Evolutionary conservation across 2,113 vertebrate species (phyloP).

Genomic region (Mobula birostris): DNA sequence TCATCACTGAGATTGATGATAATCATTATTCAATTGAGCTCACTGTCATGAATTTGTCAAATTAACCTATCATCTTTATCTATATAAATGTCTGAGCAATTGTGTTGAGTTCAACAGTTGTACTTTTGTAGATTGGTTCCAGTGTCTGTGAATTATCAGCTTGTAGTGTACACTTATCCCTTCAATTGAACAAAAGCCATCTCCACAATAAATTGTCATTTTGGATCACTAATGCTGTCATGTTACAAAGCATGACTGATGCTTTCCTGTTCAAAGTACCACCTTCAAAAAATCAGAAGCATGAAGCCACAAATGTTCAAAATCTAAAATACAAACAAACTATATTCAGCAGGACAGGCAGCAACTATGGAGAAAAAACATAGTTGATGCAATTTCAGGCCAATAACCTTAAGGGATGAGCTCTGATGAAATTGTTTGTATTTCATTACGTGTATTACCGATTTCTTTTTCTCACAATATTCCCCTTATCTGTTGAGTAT

Average conservation of each 20-base stretch:
- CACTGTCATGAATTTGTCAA: slow-evolving; percentile 11
- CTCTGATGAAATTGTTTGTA: too few relatives aligned
- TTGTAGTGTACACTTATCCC: neutral
- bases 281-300: neutral
- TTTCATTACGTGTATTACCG: too few relatives aligned
- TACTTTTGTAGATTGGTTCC: neutral
- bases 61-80: neutral
- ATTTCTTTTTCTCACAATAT: too few relatives aligned
- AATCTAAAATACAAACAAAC: too few relatives aligned
- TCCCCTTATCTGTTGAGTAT: too few relatives aligned
- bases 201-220: neutral
- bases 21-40: neutral
- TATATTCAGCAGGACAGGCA: too few relatives aligned
- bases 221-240: neutral
- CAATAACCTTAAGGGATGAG: too few relatives aligned
- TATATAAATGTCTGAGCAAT: neutral
- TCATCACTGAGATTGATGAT: neutral
- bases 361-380: too few relatives aligned
- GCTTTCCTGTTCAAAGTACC: too few relatives aligned
- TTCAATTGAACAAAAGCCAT: neutral
- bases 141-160: neutral
- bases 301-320: too few relatives aligned
- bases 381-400: too few relatives aligned
- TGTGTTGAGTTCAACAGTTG: neutral
- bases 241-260: neutral